Evolutionary conservation across 2,888 invertebrate species (phyloP), one percentile per base, ranked within the genome.

Genomic region (Ectemnius cavifrons): DNA sequence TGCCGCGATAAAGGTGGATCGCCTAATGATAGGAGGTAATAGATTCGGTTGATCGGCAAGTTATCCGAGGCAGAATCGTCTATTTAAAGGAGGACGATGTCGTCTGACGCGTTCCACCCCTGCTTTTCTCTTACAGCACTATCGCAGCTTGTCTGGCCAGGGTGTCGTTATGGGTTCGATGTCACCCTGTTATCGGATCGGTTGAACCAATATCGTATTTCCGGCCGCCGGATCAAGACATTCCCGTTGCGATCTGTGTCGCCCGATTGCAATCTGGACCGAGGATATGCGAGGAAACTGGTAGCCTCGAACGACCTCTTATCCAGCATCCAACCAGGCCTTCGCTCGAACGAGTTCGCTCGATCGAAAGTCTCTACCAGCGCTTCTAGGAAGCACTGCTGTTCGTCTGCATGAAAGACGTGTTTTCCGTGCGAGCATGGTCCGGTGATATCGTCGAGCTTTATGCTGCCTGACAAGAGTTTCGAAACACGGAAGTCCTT

Each of bases 281-380:
- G 58, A 59, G 59, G 20, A 47, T 66, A 52, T 63, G 56, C 67
- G 68, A 68, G 75, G 63, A 66, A 79, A 75, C 78, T 69, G 65
- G 81, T 72, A 81, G 78, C 80, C 78, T 78, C 74, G 78, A 78
- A 81, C 75, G 78, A 74, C 75, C 80, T 81, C 80, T 73, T 80
- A 78, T 80, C 80, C 63, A 67, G 66, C 75, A 77, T 73, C 64
- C 56, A 11, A 11, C 6, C 37, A 63, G 70, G 75, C 77, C 73
- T 73, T 77, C 62, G 71, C n/a, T 57, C 61, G 67, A 62, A 65
- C 62, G 56, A 69, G 60, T 65, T 67, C 70, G 63, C 65, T 59
- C 71, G 77, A 79, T 81, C 75, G 71, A 67, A 58, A 52, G 57
- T 27, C 28, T 2, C 20, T 14, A 0, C 3, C 2, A n/a, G 3